phyloP scores from a whole-genome alignment of 2,113 vertebrate genomes.

The Notechis scutatus region DNA sequence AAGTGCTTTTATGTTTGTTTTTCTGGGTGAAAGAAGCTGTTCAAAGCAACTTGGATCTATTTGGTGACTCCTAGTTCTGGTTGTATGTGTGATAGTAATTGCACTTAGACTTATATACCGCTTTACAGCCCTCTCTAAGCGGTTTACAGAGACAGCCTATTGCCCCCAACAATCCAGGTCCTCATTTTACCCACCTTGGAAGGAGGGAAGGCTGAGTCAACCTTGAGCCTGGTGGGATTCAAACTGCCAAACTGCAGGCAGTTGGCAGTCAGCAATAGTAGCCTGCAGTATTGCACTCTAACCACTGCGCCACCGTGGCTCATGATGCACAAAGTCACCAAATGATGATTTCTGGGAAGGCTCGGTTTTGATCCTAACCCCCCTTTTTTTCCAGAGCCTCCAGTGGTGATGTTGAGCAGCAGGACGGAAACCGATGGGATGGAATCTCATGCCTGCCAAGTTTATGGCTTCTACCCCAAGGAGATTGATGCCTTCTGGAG shows the following conservation, averaged over 20 bases:
- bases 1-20: background rate
- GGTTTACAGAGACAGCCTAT: too few species aligned
- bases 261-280: fast-evolving
- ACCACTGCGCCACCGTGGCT: fast-evolving
- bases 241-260: too few species aligned
- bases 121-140: too few species aligned
- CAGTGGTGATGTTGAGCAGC: background rate
- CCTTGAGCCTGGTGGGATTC: too few species aligned
- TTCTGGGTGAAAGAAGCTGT: background rate
- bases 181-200: too few species aligned
- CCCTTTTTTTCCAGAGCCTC: background rate
- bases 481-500: background rate
- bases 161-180: too few species aligned
- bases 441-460: background rate
- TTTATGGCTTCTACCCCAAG: background rate
- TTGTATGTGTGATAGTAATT: background rate
- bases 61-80: background rate
- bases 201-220: too few species aligned
- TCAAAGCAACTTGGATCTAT: background rate
- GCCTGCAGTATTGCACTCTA: too few species aligned
- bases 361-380: fast-evolving
- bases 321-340: background rate
- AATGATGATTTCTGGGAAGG: background rate
- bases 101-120: too few species aligned
- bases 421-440: fast-evolving